These are phyloP conservation scores for Aspiorhynchus laticeps DNA, from an alignment of 2,113 vertebrate genomes.

Conservation along the genomic window DNA sequence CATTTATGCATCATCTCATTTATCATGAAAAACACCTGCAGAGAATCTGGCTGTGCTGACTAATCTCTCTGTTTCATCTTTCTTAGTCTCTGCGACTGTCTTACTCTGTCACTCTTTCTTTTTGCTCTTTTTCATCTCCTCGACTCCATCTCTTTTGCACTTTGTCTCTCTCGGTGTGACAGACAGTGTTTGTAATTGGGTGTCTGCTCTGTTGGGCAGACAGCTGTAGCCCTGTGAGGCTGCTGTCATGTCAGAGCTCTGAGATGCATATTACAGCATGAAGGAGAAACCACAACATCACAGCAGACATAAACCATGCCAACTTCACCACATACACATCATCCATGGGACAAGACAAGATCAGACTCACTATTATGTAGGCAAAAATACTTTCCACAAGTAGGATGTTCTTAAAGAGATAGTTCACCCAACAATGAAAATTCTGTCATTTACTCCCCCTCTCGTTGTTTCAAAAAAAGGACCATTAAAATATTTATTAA, in stretches of 20 bases:
- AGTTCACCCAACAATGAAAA: background rate
- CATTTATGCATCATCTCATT: background rate
- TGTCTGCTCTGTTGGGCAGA: conserved; percentile 26
- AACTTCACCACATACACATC: background rate
- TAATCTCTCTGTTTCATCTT: conserved; percentile 22
- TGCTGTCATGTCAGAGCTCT: conserved; percentile 36
- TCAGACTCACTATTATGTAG: background rate
- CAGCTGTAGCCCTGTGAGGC: conserved; percentile 32
- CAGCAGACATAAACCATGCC: conserved; percentile 3
- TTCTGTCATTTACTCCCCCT: background rate
- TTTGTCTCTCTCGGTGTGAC: conserved; percentile 23
- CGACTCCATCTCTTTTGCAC: background rate
- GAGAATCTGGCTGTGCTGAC: conserved; percentile 41
- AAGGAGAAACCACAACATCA: conserved; percentile 19
- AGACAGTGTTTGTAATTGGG: conserved; percentile 42
- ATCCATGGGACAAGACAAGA: conserved; percentile 1
- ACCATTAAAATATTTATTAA: too few species aligned
- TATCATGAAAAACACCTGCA: conserved; percentile 29
- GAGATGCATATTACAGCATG: conserved; percentile 39
- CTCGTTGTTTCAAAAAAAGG: background rate
- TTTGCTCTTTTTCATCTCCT: conserved; percentile 11
- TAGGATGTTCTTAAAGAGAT: background rate
- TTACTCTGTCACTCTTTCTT: conserved; percentile 3
- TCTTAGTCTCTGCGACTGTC: background rate
- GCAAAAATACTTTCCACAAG: background rate